Base-by-base conservation (phyloP, 2,888 invertebrate genomes). In the Drosophila niveifrons region DNA sequence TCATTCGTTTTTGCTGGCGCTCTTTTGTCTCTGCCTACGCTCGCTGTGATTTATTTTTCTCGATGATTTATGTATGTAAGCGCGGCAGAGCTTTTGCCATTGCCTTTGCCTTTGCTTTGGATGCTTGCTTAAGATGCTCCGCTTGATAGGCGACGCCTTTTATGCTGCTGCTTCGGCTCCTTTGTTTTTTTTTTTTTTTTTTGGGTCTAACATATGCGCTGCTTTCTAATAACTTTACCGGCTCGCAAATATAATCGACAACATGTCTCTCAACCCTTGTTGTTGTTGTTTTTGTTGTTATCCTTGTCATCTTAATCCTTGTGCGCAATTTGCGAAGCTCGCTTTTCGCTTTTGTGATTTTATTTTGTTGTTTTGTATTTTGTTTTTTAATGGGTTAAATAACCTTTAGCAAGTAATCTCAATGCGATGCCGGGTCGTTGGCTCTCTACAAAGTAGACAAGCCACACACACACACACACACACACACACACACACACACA, bases 381-480 rank as follows among this genome's bases (percentile, higher is more conserved):
- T 4, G 23, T 23, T 23, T 23, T 23, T 4, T 23, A 88, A 82
- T 88, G 86, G 83, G 83, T 88, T 85, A 83, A 82, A 77, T 82
- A 85, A 82, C 82, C 88, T 83, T 81, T 86, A 69, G 65, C 53
- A 67, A 77, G 86, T 51, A 82, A 83, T 85, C 82, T 70, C 61
- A 78, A 78, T 72, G 77, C 71, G 69, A 61, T 66, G 68, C 18
- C 66, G 63, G 73, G 82, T 84, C 85, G 85, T 84, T 82, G 88
- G 68, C 72, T 78, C 57, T 47, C 44, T 39, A 58, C 66, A 76
- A 64, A 75, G 47, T 29, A 66, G 55, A 50, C 15, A 31, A 13
- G 13, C 15, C 67, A 34, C 58, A 58, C 41, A 59, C 39, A 62
- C 51, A 63, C 46, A 56, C 63, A 52, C 55, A 46, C 44, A 64